Conservation (phyloP, 1,140 invertebrate species). For the Anthonomus grandis region DNA sequence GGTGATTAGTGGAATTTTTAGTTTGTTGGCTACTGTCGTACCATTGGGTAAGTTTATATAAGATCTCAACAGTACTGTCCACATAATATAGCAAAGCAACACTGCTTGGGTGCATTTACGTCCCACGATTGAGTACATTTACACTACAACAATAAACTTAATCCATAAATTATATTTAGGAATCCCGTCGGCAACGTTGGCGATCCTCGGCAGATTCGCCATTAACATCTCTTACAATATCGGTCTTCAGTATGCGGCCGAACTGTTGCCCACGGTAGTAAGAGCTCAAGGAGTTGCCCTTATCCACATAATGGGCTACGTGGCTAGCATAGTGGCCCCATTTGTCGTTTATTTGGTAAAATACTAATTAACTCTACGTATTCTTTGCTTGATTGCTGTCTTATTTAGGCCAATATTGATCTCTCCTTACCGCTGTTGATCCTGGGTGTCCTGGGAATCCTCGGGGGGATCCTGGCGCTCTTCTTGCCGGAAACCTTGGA, state of each 20-base stretch:
- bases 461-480: slow-evolving; percentile 68
- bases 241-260: slow-evolving; percentile 83
- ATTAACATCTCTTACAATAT: slow-evolving; percentile 89
- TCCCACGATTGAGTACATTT: no score
- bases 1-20: slow-evolving; percentile 75
- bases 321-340: slow-evolving; percentile 75
- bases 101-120: no score
- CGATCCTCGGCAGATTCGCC: slow-evolving; percentile 75
- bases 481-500: slow-evolving; percentile 80
- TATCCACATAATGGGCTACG: slow-evolving; percentile 83
- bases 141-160: no score
- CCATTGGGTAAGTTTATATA: slow-evolving; percentile 57
- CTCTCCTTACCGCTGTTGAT: slow-evolving; percentile 68
- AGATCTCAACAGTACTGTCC: no score
- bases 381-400: slow-evolving; percentile 14
- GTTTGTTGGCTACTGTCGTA: slow-evolving; percentile 67
- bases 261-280: slow-evolving; percentile 81
- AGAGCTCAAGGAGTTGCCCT: slow-evolving; percentile 77
- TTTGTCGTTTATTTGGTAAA: slow-evolving; percentile 77
- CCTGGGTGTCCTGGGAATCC: slow-evolving; percentile 67
- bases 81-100: no score
- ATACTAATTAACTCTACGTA: neutral
- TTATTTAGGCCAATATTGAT: slow-evolving; percentile 63
- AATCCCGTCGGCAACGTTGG: slow-evolving; percentile 64
- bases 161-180: slow-evolving; percentile 50